Conservation (phyloP, 2,888 invertebrate species). For the Apamea monoglypha region DNA sequence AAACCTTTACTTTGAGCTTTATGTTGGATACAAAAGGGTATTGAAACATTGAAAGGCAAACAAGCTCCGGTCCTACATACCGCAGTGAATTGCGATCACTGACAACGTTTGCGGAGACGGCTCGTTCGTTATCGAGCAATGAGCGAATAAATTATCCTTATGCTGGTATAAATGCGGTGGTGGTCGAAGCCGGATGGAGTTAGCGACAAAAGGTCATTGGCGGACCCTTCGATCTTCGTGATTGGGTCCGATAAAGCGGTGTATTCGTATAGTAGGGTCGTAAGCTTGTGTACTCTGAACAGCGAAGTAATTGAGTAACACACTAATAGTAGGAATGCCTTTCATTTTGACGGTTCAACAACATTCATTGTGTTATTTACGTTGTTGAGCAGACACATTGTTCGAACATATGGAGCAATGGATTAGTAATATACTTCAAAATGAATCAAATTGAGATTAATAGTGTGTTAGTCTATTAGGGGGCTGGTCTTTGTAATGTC, state of each 20-base stretch:
- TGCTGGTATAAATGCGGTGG: conserved; percentile 62
- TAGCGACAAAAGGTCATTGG: conserved; percentile 70
- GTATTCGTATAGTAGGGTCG: conserved; percentile 6
- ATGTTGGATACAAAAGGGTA: conserved; percentile 44
- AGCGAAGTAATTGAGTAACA: not conserved
- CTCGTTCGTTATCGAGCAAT: conserved; percentile 62
- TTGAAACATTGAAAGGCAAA: conserved; percentile 49
- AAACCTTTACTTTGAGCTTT: conserved; percentile 19
- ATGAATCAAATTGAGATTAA: not conserved
- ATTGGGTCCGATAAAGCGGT: conserved; percentile 32
- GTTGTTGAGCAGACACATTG: not conserved
- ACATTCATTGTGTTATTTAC: no score
- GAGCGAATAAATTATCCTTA: conserved; percentile 74
- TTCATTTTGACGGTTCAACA: not conserved
- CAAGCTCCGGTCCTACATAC: conserved; percentile 23
- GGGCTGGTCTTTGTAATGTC: not conserved
- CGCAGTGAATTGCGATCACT: conserved; percentile 55
- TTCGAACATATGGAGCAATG: not conserved
- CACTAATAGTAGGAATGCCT: no score
- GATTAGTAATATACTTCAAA: not conserved
- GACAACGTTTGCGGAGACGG: conserved; percentile 53
- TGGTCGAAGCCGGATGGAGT: conserved; percentile 66
- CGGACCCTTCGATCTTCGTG: conserved; percentile 49
- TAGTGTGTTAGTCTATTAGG: not conserved
- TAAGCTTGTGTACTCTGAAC: not conserved